Evolutionary conservation across 1,140 invertebrate genomes (phyloP).

Genomic region (Rhagoletis pomonella): DNA sequence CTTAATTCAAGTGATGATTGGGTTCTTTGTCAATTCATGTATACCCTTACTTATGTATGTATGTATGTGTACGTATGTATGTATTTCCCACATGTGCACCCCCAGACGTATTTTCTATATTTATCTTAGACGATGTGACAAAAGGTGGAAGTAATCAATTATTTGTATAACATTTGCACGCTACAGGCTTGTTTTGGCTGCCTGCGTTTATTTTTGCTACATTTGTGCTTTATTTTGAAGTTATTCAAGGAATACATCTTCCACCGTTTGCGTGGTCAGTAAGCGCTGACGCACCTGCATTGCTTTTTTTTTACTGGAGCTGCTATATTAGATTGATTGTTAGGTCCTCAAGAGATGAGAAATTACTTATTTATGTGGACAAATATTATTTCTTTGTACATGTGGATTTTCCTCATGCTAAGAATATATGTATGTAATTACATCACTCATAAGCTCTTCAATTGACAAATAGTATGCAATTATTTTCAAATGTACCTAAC

Average conservation of each 20-base stretch:
- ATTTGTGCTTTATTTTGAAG: neutral
- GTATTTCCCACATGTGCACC: too few species aligned
- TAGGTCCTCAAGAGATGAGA: neutral
- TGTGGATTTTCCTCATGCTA: too few species aligned
- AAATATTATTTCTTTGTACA: neutral
- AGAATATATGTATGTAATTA: neutral
- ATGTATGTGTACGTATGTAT: too few species aligned
- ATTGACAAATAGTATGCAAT: neutral
- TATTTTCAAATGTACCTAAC: neutral
- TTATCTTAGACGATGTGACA: neutral
- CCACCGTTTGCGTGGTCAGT: neutral
- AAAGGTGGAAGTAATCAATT: neutral
- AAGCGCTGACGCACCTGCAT: neutral
- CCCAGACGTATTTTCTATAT: neutral
- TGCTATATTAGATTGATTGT: constrained; percentile 4
- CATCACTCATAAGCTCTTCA: neutral
- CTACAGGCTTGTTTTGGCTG: neutral
- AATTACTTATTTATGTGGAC: neutral
- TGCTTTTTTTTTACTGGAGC: neutral
- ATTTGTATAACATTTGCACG: neutral
- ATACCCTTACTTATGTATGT: neutral
- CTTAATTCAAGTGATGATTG: neutral
- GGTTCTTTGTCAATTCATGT: neutral
- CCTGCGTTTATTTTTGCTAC: neutral
- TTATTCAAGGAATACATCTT: neutral